These are phyloP conservation scores for Urophycis tenuis DNA, from an alignment of 2,797 vertebrate genomes.

Conservation along the genomic window DNA sequence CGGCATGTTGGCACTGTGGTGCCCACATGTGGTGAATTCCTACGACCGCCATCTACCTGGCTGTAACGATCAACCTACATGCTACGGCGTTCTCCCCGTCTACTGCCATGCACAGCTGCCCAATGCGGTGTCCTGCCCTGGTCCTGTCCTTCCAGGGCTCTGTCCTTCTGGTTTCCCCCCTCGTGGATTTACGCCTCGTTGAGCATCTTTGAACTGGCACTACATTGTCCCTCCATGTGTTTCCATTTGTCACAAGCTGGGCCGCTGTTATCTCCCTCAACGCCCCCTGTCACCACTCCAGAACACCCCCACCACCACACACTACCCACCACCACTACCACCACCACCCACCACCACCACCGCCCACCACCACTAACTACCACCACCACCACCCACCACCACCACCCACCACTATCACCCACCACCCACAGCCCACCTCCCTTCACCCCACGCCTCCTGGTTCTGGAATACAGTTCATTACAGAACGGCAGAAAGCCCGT, in stretches of 20 bases:
- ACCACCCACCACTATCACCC: constrained; percentile 27
- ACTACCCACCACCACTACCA: no score
- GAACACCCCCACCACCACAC: constrained; percentile 7
- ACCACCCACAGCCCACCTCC: not conserved
- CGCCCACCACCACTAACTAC: not conserved
- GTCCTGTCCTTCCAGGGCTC: constrained; percentile 40
- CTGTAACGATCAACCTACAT: not conserved
- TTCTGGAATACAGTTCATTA: constrained; percentile 35
- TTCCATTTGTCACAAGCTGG: constrained; percentile 57
- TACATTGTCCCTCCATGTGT: constrained; percentile 60
- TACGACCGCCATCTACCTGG: not conserved
- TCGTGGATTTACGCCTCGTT: constrained; percentile 53
- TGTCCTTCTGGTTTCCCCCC: constrained; percentile 31
- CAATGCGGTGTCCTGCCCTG: not conserved
- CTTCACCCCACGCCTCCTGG: constrained; percentile 19
- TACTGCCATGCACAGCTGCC: not conserved
- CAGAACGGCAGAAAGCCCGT: constrained; percentile 9
- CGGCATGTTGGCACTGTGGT: not conserved
- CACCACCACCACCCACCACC: no score
- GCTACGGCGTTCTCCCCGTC: not conserved
- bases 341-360: not conserved
- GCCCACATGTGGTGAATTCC: not conserved
- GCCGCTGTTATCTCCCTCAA: constrained; percentile 28
- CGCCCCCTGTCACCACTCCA: constrained; percentile 43
- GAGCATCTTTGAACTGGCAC: constrained; percentile 54